Conservation (phyloP, 2,888 invertebrate species). For the Nomada hirtipes region DNA sequence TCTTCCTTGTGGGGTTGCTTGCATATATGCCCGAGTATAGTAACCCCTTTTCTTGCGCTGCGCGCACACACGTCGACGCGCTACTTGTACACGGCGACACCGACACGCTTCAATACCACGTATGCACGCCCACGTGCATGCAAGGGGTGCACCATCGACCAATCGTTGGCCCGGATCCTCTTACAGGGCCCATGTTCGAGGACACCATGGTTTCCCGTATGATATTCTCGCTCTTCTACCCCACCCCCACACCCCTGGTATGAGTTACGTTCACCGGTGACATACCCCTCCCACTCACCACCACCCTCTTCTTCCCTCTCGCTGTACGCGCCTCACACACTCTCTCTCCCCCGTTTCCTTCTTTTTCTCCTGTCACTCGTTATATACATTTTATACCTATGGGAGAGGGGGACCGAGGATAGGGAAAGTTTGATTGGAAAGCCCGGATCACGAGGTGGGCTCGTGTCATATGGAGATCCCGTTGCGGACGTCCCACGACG, state of each 20-base stretch:
- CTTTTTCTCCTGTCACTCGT: constrained; percentile 62
- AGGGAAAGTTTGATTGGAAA: constrained; percentile 69
- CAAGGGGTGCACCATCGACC: constrained; percentile 80
- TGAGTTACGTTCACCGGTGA: constrained; percentile 42
- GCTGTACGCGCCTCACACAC: neutral
- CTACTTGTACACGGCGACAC: constrained; percentile 63
- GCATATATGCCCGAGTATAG: constrained; percentile 65
- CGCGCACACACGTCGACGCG: constrained; percentile 36
- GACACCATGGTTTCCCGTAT: constrained; percentile 67
- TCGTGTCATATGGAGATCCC: constrained; percentile 25
- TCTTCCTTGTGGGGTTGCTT: constrained; percentile 65
- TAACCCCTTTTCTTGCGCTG: constrained; percentile 72
- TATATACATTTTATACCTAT: constrained; percentile 72
- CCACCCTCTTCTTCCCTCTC: constrained; percentile 19
- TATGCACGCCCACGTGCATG: constrained; percentile 80
- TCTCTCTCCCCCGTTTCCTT: constrained; percentile 7
- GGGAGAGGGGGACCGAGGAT: constrained; percentile 41
- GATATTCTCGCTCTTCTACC: constrained; percentile 55
- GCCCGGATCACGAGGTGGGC: constrained; percentile 40
- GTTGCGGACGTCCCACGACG: constrained; percentile 5
- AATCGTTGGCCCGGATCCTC: constrained; percentile 79
- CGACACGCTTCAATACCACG: constrained; percentile 64
- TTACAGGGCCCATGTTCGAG: constrained; percentile 65
- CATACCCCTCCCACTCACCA: constrained; percentile 14
- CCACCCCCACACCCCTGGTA: constrained; percentile 19